Conservation (phyloP, 2,888 invertebrate genomes). For the Alcis repandata region DNA sequence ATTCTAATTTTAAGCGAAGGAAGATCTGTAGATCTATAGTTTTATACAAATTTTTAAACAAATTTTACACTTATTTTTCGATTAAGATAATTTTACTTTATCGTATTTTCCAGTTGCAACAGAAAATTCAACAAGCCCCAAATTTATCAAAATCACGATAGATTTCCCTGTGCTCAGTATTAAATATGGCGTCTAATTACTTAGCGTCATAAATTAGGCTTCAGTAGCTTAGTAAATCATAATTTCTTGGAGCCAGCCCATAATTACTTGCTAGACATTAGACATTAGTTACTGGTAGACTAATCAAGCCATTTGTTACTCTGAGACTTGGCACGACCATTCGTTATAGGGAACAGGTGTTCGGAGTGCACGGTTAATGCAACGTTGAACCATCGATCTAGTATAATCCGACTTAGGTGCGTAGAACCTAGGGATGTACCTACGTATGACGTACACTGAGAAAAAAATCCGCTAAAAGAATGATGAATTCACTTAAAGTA, state of each 20-base stretch:
- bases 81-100: too few species aligned
- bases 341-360: slow-evolving; percentile 11
- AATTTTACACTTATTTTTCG: too few species aligned
- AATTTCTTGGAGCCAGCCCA: slow-evolving; percentile 22
- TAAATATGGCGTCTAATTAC: slow-evolving; percentile 19
- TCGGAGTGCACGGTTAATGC: neutral
- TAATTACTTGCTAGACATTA: slow-evolving; percentile 38
- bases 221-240: slow-evolving; percentile 26
- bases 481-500: too few species aligned
- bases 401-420: too few species aligned
- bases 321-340: slow-evolving; percentile 16
- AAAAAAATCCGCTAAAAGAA: too few species aligned
- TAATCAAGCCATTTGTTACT: slow-evolving; percentile 38
- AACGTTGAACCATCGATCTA: too few species aligned
- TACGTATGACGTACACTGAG: too few species aligned
- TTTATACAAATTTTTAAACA: too few species aligned
- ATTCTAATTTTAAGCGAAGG: too few species aligned
- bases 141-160: neutral
- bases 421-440: neutral
- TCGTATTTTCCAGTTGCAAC: too few species aligned
- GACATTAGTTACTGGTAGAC: slow-evolving; percentile 29
- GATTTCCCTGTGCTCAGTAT: neutral
- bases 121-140: neutral
- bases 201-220: slow-evolving; percentile 20
- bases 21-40: too few species aligned